Percentiles rank a stretch among this genome's conserved stretches.
Conservation (phyloP, 2,888 invertebrate genomes). For the Yponomeuta evonymella region DNA sequence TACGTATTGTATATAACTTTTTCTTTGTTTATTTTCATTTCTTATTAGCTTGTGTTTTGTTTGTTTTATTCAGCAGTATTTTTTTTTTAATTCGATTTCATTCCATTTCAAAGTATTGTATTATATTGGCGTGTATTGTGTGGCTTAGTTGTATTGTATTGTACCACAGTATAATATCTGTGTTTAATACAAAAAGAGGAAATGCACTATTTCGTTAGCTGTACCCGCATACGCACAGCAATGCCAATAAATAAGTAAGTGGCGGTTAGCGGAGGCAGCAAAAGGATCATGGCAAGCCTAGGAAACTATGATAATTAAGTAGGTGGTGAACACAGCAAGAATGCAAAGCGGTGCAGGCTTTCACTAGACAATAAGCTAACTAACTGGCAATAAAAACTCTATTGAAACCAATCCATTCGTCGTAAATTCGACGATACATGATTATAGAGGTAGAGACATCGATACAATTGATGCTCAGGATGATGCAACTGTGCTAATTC, state of each 20-base stretch:
- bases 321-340: not conserved
- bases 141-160: too few species aligned
- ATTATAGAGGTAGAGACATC: constrained; percentile 1
- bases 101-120: too few species aligned
- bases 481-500: too few species aligned
- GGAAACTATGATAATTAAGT: not conserved
- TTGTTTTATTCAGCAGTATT: too few species aligned
- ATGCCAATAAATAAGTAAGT: not conserved
- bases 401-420: constrained; percentile 8
- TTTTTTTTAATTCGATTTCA: too few species aligned
- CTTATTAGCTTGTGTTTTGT: too few species aligned
- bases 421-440: constrained; percentile 1
- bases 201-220: not conserved
- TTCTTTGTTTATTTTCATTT: too few species aligned
- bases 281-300: not conserved
- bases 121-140: too few species aligned
- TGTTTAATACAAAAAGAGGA: too few species aligned
- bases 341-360: not conserved
- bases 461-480: not conserved
- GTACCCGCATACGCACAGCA: not conserved
- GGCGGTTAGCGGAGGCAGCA: not conserved
- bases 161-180: too few species aligned
- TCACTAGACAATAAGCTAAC: constrained; percentile 1
- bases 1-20: too few species aligned
- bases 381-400: constrained; percentile 6